These are phyloP conservation scores for Branchinecta sandiegonensis DNA, from an alignment of 2,888 invertebrate genomes.

Conservation along the genomic window DNA sequence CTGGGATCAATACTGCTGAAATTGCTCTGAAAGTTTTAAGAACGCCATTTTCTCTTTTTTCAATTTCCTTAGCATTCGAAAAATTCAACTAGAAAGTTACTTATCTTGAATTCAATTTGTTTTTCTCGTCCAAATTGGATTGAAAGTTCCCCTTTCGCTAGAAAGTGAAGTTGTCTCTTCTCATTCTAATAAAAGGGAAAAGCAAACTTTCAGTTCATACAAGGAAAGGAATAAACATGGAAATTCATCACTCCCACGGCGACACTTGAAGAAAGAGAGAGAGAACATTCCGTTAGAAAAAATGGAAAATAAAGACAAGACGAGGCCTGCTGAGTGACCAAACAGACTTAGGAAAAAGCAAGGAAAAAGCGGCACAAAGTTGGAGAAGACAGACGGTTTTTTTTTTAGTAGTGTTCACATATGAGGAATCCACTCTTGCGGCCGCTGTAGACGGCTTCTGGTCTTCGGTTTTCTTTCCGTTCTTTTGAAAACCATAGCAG, in stretches of 20 bases:
- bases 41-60: slow-evolving; percentile 3
- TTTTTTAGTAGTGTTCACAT: too few relatives aligned
- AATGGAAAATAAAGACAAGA: too few relatives aligned
- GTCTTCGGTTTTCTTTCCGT: too few relatives aligned
- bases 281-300: too few relatives aligned
- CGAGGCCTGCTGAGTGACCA: too few relatives aligned
- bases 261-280: not conserved
- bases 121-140: slow-evolving; percentile 15
- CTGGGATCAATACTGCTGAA: not conserved
- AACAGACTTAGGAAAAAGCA: too few relatives aligned
- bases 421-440: too few relatives aligned
- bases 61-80: slow-evolving; percentile 13
- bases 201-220: slow-evolving; percentile 3
- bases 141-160: slow-evolving; percentile 9
- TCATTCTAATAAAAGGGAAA: slow-evolving; percentile 14
- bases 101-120: slow-evolving; percentile 15
- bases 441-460: too few relatives aligned
- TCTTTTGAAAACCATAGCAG: too few relatives aligned
- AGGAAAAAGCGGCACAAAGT: too few relatives aligned
- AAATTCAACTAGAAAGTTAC: slow-evolving; percentile 16
- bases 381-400: too few relatives aligned
- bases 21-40: slow-evolving; percentile 6
- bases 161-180: slow-evolving; percentile 12
- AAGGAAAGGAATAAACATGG: slow-evolving; percentile 4
- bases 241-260: not conserved